A percentile compares a stretch with the other conserved stretches of the same genome.
Conservation (phyloP, 2,113 vertebrate genomes). For the Ancistrus triradiatus region DNA sequence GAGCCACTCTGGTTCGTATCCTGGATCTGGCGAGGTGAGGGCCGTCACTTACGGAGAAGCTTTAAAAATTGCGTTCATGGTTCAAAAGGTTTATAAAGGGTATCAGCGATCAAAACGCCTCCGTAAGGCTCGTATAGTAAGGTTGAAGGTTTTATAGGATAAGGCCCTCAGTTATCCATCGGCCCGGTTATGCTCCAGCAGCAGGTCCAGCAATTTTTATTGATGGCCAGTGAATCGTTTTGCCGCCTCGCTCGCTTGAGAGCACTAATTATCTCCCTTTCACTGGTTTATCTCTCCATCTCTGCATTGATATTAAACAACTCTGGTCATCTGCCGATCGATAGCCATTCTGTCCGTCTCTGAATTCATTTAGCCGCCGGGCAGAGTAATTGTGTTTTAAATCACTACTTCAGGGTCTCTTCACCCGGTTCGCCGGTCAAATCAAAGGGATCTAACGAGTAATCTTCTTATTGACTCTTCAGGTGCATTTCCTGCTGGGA, state of each 20-base stretch:
- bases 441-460: constrained; percentile 25
- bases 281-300: neutral
- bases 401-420: constrained; percentile 10
- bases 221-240: too few relatives aligned
- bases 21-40: too few relatives aligned
- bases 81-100: too few relatives aligned
- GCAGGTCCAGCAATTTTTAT: too few relatives aligned
- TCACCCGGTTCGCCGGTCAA: constrained; percentile 1
- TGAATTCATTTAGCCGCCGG: neutral
- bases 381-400: constrained; percentile 30
- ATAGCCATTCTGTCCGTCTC: constrained; percentile 21
- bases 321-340: constrained; percentile 12
- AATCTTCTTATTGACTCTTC: constrained; percentile 26
- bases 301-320: constrained; percentile 2
- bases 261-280: neutral
- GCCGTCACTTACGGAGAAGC: too few relatives aligned
- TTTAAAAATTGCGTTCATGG: too few relatives aligned
- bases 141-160: too few relatives aligned
- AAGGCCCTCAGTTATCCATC: too few relatives aligned
- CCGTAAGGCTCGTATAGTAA: too few relatives aligned
- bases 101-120: too few relatives aligned
- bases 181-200: too few relatives aligned
- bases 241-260: neutral
- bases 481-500: constrained; percentile 6
- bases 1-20: too few relatives aligned